A percentile compares a stretch with the other conserved stretches of the same genome.
Conservation (phyloP, 2,113 vertebrate genomes). For the Irena cyanogastra region DNA sequence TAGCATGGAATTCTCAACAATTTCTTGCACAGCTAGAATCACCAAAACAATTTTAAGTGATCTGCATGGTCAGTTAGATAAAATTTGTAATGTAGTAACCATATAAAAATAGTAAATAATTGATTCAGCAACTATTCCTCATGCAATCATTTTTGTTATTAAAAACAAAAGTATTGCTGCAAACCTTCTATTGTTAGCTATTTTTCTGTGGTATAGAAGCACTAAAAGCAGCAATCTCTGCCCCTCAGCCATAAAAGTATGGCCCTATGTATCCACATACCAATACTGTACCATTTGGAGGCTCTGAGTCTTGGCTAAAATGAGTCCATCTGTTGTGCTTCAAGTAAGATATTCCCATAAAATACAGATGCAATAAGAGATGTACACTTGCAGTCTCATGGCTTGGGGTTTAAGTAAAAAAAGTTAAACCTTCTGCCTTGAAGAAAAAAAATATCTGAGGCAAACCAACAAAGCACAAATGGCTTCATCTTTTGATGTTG, state of each 20-base stretch:
- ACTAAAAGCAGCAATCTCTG: background rate
- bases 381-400: constrained; percentile 39
- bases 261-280: background rate
- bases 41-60: background rate
- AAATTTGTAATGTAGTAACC: background rate
- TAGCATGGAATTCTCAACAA: background rate
- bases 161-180: background rate
- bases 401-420: constrained; percentile 45
- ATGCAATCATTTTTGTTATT: background rate
- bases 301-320: constrained; percentile 26
- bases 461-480: constrained; percentile 50
- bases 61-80: background rate
- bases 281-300: background rate
- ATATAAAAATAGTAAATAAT: background rate
- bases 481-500: constrained; percentile 70
- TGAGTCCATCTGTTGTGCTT: constrained; percentile 47
- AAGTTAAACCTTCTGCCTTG: constrained; percentile 58
- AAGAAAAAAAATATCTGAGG: constrained; percentile 50
- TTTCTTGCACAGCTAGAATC: background rate
- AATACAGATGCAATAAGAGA: constrained; percentile 58
- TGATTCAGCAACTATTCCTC: background rate
- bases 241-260: background rate
- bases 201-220: background rate
- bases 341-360: constrained; percentile 53
- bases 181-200: background rate